phyloP scores from a whole-genome alignment of 1,140 invertebrate species.

The Calephelis nemesis region DNA sequence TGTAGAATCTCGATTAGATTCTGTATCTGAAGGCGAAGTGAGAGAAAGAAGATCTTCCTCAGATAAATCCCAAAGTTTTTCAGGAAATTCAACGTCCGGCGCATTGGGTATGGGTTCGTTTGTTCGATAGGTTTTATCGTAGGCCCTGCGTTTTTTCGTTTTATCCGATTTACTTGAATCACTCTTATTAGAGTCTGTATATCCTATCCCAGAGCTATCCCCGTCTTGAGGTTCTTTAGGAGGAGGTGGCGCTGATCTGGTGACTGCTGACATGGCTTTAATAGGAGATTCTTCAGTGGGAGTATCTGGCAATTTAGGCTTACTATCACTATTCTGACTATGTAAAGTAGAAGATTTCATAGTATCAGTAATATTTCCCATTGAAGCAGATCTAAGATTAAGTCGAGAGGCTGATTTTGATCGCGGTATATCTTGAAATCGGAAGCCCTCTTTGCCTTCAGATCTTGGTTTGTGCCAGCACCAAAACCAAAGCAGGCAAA shows the following conservation, averaged over 20 bases:
- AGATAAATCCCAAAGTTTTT: conserved; percentile 88
- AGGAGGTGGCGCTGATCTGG: conserved; percentile 52
- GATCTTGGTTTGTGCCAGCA: conserved; percentile 74
- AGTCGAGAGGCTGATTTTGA: conserved; percentile 80
- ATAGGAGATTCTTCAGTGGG: conserved; percentile 61
- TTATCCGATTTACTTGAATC: conserved; percentile 68
- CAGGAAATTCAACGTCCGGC: conserved; percentile 88
- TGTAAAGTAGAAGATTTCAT: conserved; percentile 67
- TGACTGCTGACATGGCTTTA: conserved; percentile 26
- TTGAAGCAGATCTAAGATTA: conserved; percentile 76
- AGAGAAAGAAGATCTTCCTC: conserved; percentile 82
- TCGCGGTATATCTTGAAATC: conserved; percentile 66
- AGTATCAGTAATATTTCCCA: conserved; percentile 76
- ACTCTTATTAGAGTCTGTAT: conserved; percentile 65
- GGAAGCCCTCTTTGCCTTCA: conserved; percentile 70
- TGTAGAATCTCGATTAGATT: conserved; percentile 77
- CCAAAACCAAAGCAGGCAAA: conserved; percentile 84
- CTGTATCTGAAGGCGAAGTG: conserved; percentile 80
- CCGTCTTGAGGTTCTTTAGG: conserved; percentile 55
- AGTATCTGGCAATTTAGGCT: conserved; percentile 55
- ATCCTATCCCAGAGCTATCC: conserved; percentile 69
- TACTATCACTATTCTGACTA: conserved; percentile 52
- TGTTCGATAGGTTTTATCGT: conserved; percentile 89
- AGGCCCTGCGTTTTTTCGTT: conserved; percentile 83
- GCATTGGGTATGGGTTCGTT: conserved; percentile 88